Conservation (phyloP, 53 echinoderm and acorn worm species). For the Paracentrotus lividus region DNA sequence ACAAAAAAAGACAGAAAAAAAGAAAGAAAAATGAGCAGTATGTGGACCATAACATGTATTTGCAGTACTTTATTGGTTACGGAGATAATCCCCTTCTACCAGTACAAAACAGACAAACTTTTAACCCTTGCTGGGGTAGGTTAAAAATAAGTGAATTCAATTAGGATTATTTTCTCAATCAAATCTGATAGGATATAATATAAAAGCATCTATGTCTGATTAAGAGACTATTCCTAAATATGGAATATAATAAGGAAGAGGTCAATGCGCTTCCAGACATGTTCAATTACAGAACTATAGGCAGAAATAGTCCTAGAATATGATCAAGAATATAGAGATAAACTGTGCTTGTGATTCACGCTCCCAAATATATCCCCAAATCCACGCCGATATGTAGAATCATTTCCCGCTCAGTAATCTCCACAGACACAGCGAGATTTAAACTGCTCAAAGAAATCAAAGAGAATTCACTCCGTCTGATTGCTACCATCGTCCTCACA, state of each 20-base stretch:
- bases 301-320: not conserved
- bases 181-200: too few relatives aligned
- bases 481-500: not conserved
- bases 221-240: not conserved
- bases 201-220: not conserved
- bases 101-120: too few relatives aligned
- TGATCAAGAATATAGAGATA: constrained; percentile 8
- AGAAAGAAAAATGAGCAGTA: too few relatives aligned
- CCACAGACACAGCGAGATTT: constrained; percentile 33
- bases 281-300: not conserved
- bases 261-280: constrained; percentile 42
- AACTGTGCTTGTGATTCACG: constrained; percentile 44
- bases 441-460: not conserved
- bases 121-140: too few relatives aligned
- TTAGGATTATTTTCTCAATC: too few relatives aligned
- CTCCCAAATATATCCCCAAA: constrained; percentile 54
- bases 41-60: too few relatives aligned
- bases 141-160: too few relatives aligned
- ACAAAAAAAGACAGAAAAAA: too few relatives aligned
- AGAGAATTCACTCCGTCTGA: too few relatives aligned
- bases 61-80: too few relatives aligned
- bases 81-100: too few relatives aligned
- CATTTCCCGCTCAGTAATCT: constrained; percentile 61
- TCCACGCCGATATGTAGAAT: constrained; percentile 33
- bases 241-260: constrained; percentile 30